Conservation (phyloP, 2,888 invertebrate genomes). For the Xestia rhomboidea region DNA sequence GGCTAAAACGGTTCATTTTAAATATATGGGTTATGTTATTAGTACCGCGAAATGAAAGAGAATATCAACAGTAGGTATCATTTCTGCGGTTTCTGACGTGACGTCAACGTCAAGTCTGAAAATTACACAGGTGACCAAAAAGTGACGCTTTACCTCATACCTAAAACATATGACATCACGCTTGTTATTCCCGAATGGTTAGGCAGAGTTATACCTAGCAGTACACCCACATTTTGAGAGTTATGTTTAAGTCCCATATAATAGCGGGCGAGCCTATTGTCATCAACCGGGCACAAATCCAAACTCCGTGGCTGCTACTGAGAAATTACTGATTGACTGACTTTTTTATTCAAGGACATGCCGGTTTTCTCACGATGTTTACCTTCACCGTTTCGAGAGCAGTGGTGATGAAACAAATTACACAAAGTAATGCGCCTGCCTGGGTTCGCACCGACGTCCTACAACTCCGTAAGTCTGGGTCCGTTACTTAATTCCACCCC, state of each 20-base stretch:
- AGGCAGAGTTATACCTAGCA: too few species aligned
- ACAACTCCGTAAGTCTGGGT: background rate
- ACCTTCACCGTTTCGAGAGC: background rate
- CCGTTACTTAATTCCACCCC: background rate
- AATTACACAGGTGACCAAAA: background rate
- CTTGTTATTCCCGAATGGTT: background rate
- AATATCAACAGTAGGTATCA: constrained; percentile 18
- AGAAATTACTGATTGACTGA: background rate
- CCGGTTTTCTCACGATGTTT: background rate
- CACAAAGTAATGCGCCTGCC: background rate
- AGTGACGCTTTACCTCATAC: background rate
- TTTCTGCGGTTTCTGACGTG: constrained; percentile 18
- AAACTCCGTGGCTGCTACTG: too few species aligned
- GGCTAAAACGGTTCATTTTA: constrained; percentile 42
- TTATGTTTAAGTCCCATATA: too few species aligned
- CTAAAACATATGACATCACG: background rate
- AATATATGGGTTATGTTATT: constrained; percentile 31
- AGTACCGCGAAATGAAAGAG: constrained; percentile 3
- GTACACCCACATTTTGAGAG: too few species aligned
- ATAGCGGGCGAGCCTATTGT: too few species aligned
- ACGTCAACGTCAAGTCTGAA: background rate
- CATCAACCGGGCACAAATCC: too few species aligned
- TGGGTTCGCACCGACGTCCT: background rate
- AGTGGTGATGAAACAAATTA: background rate
- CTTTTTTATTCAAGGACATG: too few species aligned